Base-by-base conservation (phyloP, 1,140 invertebrate genomes). In the Drosophila kohkoa region DNA sequence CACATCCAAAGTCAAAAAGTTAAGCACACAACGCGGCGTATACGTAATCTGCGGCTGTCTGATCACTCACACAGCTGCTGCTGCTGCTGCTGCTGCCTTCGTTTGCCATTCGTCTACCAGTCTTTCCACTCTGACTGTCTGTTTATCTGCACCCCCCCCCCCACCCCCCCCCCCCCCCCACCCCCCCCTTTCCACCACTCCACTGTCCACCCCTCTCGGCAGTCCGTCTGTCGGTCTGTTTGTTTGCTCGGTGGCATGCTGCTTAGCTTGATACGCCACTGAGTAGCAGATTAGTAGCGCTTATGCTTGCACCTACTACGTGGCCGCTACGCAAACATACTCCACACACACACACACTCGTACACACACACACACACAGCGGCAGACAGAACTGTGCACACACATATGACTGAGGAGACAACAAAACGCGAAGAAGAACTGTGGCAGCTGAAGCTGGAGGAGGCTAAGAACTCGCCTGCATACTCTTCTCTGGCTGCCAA, bases 301-400 rank as follows among this genome's bases (percentile, higher is more conserved):
- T 87, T 87, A 88, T 88, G 83, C 83, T 88, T 87, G 83, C 83
- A 87, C 83, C 83, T 88, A 87, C 83, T 87, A 87, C 83, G 83
- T 87, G 83, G 74, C 68, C 46, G 58, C 49, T 49, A n/a, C 63
- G 52, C 49, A 55, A 66, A 66, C 63, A 64, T 32, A 41, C 30
- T 32, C 15, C 25, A 48, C 51, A 38, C 64, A 28, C 48, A 64
- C 62, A 52, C 49, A n/a, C 49, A 45, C 54, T 68, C 28, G 45
- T 35, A 60, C 48, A 54, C 25, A 59, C 65, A 28, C 46, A 51
- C 63, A 66, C 55, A 41, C 11, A 51, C 46, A 49, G 20, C 4
- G 20, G 20, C 5, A 32, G 32, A 69, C 49, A 58, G 15, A 58
- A 25, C 20, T 4, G 20, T 25, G 20, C n/a, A 48, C 63, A 67